Evolutionary conservation across 2,888 invertebrate genomes (phyloP), one percentile per base, ranked within the genome.

Genomic region (Odontocerum albicorne): DNA sequence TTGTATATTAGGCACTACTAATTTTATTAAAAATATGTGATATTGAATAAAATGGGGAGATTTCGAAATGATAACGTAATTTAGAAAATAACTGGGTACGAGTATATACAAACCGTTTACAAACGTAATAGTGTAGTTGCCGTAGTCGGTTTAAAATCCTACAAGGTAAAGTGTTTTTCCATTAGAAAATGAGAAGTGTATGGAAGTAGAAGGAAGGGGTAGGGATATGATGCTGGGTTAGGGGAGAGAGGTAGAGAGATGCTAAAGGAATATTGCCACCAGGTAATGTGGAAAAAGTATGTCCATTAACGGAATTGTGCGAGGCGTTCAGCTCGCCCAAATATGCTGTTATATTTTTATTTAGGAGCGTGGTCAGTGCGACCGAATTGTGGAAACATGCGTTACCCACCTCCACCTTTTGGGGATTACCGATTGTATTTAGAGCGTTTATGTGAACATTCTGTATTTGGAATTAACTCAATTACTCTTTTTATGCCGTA

Each of bases 131-230:
- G n/a, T n/a, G n/a, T n/a, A n/a, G n/a, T n/a, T n/a, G 27, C 27
- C 27, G 10, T 27, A 7, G 4, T 35, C 12, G n/a, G 35, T 6
- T 35, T 35, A 35, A n/a, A 44, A 44, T 32, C 44, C 31, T 12
- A 21, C 31, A 44, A 44, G 12, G 44, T 44, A 32, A 44, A 44
- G 44, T 44, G 44, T 44, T 44, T 27, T 44, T 44, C 32, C 44
- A 44, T 44, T 44, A 44, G 44, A 16, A 44, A 44, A 44, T 44
- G 44, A 44, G 32, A 39, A 8, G 32, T 13, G 31, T 27, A 10
- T 27, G 10, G 4, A 27, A 27, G 27, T 27, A 10, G 27, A 27
- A 10, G 27, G 27, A 7, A 27, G 27, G 27, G 27, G 4, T 27
- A 10, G 10, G 27, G 6, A 27, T 27, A 27, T 27, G 6, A 27